These are phyloP conservation scores for Nomada flava DNA, from an alignment of 2,888 invertebrate species.

Conservation along the genomic window DNA sequence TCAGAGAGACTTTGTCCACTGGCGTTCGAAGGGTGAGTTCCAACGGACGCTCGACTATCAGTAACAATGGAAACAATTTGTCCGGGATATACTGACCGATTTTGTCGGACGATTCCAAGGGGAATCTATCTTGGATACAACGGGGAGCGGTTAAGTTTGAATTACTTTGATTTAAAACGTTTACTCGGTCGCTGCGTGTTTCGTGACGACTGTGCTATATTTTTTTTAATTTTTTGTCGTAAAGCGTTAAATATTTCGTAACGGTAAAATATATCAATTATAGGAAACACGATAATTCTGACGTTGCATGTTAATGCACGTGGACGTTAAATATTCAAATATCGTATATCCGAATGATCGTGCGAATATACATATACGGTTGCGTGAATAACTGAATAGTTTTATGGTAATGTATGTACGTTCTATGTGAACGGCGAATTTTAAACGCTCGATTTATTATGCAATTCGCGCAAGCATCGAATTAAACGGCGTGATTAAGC, in stretches of 20 bases:
- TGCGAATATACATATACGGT: not conserved
- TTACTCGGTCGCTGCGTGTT: not conserved
- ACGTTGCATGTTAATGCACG: not conserved
- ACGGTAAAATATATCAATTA: not conserved
- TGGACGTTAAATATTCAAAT: not conserved
- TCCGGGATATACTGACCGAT: not conserved
- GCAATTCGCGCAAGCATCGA: not conserved
- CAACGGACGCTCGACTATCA: not conserved
- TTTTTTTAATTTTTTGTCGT: not conserved
- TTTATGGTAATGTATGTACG: no score
- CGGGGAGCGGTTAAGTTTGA: not conserved
- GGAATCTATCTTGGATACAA: not conserved
- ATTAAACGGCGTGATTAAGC: not conserved
- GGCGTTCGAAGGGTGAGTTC: not conserved
- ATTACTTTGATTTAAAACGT: not conserved
- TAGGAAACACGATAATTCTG: not conserved
- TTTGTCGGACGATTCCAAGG: not conserved
- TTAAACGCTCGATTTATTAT: not conserved
- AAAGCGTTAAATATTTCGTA: not conserved
- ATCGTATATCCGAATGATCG: not conserved
- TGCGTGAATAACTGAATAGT: not conserved
- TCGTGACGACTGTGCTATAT: not conserved
- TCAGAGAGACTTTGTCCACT: not conserved
- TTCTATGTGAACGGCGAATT: not conserved
- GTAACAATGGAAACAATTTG: constrained; percentile 24